These are phyloP conservation scores for Champsocephalus esox DNA, from an alignment of 2,797 vertebrate species.

Conservation along the genomic window DNA sequence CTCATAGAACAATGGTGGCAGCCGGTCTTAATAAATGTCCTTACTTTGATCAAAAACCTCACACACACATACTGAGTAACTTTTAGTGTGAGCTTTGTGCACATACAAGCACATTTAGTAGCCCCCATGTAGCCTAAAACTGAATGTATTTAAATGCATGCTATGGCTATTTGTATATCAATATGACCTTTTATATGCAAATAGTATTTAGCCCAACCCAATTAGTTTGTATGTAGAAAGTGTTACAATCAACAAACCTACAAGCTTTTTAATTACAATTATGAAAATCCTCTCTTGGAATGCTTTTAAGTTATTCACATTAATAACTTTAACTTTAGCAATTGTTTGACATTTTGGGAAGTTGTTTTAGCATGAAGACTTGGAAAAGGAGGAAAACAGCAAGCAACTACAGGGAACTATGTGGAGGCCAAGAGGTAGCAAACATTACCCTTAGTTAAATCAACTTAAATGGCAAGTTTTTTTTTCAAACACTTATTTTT, in stretches of 20 bases:
- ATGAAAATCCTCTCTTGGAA: neutral
- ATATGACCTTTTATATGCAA: neutral
- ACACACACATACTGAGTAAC: too few species aligned
- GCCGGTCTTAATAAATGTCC: neutral
- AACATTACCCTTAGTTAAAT: neutral
- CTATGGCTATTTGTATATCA: neutral
- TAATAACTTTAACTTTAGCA: neutral
- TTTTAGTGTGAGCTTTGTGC: neutral
- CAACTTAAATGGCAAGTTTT: neutral
- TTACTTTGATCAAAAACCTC: constrained; percentile 5
- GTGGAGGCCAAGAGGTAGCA: neutral
- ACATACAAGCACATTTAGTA: neutral
- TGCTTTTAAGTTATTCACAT: too few species aligned
- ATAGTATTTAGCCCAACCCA: neutral
- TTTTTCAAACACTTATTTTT: neutral
- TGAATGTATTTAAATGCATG: neutral
- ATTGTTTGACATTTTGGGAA: neutral
- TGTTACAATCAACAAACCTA: neutral
- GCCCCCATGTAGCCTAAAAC: neutral
- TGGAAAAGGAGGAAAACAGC: too few species aligned
- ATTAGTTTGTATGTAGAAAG: neutral
- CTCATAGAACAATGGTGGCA: constrained; percentile 19
- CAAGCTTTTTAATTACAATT: neutral
- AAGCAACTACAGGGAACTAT: too few species aligned
- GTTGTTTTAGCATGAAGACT: too few species aligned